Evolutionary conservation across 2,888 invertebrate species (phyloP).

Genomic region (Brachyopa scutellaris): DNA sequence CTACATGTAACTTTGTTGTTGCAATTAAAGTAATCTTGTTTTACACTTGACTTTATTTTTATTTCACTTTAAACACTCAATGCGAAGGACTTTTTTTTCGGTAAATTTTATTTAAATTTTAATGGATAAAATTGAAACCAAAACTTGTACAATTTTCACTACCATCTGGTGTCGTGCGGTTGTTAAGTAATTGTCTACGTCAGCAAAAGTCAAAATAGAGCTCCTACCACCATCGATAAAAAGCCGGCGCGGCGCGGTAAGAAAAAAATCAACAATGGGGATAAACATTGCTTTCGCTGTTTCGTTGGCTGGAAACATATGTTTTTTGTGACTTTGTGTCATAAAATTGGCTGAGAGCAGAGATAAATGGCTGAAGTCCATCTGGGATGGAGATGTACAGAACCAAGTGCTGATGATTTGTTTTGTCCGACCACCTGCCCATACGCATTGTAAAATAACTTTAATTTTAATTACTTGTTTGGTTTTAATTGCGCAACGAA

Average conservation of each 20-base stretch:
- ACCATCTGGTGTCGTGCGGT: background rate
- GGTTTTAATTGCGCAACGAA: background rate
- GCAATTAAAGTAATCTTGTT: background rate
- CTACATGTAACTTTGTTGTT: background rate
- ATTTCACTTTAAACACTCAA: background rate
- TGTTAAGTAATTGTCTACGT: conserved; percentile 19
- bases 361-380: conserved; percentile 7
- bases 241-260: background rate
- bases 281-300: background rate
- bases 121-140: background rate
- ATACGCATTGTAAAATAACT: background rate
- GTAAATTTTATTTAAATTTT: too few species aligned
- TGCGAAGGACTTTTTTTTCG: background rate
- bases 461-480: conserved; percentile 12
- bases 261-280: background rate
- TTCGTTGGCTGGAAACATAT: conserved; percentile 13
- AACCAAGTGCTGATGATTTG: background rate
- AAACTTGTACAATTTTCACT: background rate
- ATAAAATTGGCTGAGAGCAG: conserved; percentile 5
- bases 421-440: background rate
- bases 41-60: background rate
- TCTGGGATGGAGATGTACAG: background rate
- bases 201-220: background rate
- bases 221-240: background rate
- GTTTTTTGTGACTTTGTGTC: conserved; percentile 11